Base-by-base conservation (phyloP, 1,140 invertebrate genomes). In the Bombus superbus region DNA sequence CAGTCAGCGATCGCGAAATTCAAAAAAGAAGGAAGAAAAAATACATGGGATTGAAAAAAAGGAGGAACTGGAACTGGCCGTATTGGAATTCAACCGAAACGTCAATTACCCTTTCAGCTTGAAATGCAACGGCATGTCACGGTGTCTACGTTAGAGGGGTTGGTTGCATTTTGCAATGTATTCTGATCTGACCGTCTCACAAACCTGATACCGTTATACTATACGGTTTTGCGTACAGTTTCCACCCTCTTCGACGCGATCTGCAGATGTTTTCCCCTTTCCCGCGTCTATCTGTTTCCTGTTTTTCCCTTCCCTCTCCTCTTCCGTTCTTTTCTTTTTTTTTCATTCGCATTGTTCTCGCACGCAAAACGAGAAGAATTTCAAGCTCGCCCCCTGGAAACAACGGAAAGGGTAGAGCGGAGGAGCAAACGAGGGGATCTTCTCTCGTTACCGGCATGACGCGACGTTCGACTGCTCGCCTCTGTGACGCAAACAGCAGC, bases 181-280 rank as follows among this genome's bases (percentile, higher is more conserved):
- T 47, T 64, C 15, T 57, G 47, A 62, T 71, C 64, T 77, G 69
- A 62, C 38, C 76, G n/a, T 47, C 47, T 57, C 22, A 38, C 74
- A 75, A 82, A 86, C 79, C 42, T 72, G 84, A 86, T 82, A 82
- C 59, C 59, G 32, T 86, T 86, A 86, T 68, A 35, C 69, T 22
- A 22, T n/a, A 80, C 83, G 25, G 25, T 15, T 73, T 47, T 47
- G 76, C 38, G 28, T 40, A 40, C 66, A 25, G 40, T 73, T 80
- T 85, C 38, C 86, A 42, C 53, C 82, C 83, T 40, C 75, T 88
- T 88, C 64, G 57, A 77, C 71, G 64, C 69, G 87, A 88, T 85
- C 81, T 73, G 53, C 86, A 85, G 86, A 85, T 81, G 72, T 59
- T 88, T 73, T 73, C 73, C 73, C 18, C 42, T 53, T 40, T 53